Evolutionary conservation across 1,140 invertebrate species (phyloP), one percentile per base, ranked within the genome.

Genomic region (Babylonia areolata): DNA sequence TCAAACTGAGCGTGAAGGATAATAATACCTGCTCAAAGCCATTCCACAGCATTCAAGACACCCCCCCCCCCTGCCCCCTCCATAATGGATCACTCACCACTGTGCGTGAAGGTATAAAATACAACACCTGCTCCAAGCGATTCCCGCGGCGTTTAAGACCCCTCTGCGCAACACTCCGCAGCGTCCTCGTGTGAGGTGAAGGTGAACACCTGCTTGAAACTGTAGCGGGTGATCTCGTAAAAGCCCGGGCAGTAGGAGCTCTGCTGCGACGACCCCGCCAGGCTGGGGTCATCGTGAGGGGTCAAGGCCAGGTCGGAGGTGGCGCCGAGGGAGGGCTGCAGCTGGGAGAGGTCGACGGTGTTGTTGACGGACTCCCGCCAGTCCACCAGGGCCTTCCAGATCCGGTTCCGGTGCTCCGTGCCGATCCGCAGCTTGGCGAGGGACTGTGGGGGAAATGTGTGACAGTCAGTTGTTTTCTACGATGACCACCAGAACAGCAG

Each of bases 401-500:
- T 93, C 85, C 92, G 92, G 78, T 92, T 93, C 12, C 93, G 86
- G 77, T 94, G 92, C 20, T 78, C 85, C 40, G 89, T 91, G 12
- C 93, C 92, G 35, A 94, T 94, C 81, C 91, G 92, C 92, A 94
- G 93, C 35, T 91, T 90, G 40, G 91, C 87, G 2, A 94, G 88
- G 83, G 92, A 92, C 93, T 94, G 88, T 0, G 46, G 17, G 17
- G 17, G n/a, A n/a, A n/a, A n/a, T n/a, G n/a, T n/a, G n/a, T n/a
- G n/a, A n/a, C n/a, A n/a, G n/a, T n/a, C n/a, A n/a, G n/a, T n/a
- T n/a, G n/a, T n/a, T n/a, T n/a, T n/a, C n/a, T n/a, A n/a, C n/a
- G n/a, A n/a, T n/a, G n/a, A n/a, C n/a, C n/a, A n/a, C n/a, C n/a
- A n/a, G n/a, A n/a, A n/a, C n/a, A n/a, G n/a, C n/a, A n/a, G n/a